These are phyloP conservation scores for Oreocharis arfaki DNA, from an alignment of 2,113 vertebrate species.

Conservation along the genomic window DNA sequence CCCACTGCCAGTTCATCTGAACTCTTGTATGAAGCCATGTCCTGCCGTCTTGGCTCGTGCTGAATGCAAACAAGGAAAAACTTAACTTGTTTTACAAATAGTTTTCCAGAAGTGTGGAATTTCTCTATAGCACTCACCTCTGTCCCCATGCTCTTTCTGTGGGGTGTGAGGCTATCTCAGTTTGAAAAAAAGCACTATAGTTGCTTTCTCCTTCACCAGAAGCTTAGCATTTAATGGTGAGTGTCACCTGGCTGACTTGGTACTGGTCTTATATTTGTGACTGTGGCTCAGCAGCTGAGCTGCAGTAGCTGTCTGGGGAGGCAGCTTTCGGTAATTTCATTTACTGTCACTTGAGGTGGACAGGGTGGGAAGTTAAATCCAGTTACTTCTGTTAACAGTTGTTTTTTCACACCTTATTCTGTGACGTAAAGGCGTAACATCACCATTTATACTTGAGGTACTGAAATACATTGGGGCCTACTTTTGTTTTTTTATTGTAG, in stretches of 20 bases:
- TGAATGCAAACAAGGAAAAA: not conserved
- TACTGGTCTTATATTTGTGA: not conserved
- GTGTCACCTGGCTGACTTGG: not conserved
- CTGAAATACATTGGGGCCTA: not conserved
- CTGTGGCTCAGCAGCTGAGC: not conserved
- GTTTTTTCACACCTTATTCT: not conserved
- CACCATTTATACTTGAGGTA: not conserved
- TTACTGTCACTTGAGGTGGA: not conserved
- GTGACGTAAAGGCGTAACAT: not conserved
- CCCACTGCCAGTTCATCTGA: not conserved
- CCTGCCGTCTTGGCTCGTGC: fast-evolving
- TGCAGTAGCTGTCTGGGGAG: not conserved
- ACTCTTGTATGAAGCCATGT: not conserved
- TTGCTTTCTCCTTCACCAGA: not conserved
- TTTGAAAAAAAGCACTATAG: not conserved
- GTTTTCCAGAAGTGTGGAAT: not conserved
- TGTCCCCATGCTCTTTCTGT: not conserved
- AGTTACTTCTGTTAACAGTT: not conserved
- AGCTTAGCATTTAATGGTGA: not conserved
- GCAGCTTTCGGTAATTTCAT: not conserved
- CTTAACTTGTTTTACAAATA: not conserved
- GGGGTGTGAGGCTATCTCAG: fast-evolving
- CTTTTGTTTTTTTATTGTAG: not conserved
- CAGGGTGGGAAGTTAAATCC: not conserved
- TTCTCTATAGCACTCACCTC: not conserved